Evolutionary conservation across 2,113 vertebrate species (phyloP), one percentile per base, ranked within the genome.

Genomic region (Triplophysa siluroides): DNA sequence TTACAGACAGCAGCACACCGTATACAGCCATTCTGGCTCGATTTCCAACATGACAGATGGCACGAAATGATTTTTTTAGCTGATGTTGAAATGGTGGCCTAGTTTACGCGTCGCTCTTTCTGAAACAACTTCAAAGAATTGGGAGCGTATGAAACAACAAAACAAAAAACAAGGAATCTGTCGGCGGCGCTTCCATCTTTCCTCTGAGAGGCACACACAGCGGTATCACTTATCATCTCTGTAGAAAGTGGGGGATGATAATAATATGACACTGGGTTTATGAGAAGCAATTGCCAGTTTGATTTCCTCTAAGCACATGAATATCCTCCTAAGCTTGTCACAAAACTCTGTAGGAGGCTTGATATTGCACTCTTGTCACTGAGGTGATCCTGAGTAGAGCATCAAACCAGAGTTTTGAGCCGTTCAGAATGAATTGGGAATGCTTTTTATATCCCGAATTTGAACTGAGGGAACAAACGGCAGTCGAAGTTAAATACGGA

Each of bases 31-130:
- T 88, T 86, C 88, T 88, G 86, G 85, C 79, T 83, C 61, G 65
- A 63, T 88, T 86, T 87, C 84, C 86, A 84, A 84, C 75, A 84
- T 82, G 82, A 89, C 84, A 87, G 87, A 89, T 89, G 88, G 88
- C 84, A 70, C 77, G 82, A 81, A 83, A 54, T 83, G 23, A 8
- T 62, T 60, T 69, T 70, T 78, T 54, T 29, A 86, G 89, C 88
- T 89, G 87, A 85, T 86, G 86, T 86, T 58, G 66, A 76, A 41
- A 58, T 21, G 69, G 19, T 60, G 77, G 78, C 60, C 60, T 54
- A 65, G 43, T 63, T 69, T 38, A 24, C 16, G 50, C 64, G 18
- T 18, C 18, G 43, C 23, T 50, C 29, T 1, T 62, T 63, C 56
- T 47, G 76, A 64, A 41, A 63, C 72, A 64, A 21, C 45, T 13